These are phyloP conservation scores for Poecile montanus DNA, from an alignment of 2,797 vertebrate species.

Conservation along the genomic window DNA sequence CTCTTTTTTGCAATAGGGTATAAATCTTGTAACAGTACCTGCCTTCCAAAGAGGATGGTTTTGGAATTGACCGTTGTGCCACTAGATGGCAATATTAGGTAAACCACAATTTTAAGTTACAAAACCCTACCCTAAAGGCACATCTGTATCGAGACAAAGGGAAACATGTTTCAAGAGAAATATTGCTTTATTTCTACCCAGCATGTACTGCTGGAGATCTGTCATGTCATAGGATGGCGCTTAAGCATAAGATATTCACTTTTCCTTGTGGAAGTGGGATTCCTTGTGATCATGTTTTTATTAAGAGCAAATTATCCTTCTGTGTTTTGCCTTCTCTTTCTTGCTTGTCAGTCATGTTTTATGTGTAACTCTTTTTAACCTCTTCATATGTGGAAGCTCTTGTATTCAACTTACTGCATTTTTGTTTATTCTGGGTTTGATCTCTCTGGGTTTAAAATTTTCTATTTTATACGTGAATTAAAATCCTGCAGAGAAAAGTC, in stretches of 20 bases:
- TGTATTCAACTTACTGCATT: not conserved
- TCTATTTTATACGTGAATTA: not conserved
- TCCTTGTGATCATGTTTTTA: not conserved
- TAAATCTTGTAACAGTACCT: not conserved
- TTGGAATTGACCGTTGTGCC: not conserved
- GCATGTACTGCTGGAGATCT: not conserved
- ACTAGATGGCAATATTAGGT: conserved; percentile 76
- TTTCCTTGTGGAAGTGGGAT: not conserved
- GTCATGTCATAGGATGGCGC: not conserved
- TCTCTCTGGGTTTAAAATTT: not conserved
- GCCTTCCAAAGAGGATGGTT: not conserved
- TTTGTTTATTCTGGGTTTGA: not conserved
- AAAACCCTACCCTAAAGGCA: not conserved
- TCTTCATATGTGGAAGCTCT: not conserved
- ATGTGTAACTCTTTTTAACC: not conserved
- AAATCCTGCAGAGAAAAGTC: not conserved
- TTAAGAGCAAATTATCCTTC: not conserved
- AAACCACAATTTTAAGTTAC: not conserved
- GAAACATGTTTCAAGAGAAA: not conserved
- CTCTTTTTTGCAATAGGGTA: not conserved
- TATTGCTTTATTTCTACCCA: not conserved
- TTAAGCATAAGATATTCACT: not conserved
- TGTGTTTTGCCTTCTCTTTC: not conserved
- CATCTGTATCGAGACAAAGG: not conserved
- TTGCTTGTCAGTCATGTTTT: not conserved